Percentiles rank a stretch among this genome's conserved stretches.
phyloP scores from a whole-genome alignment of 2,113 vertebrate genomes.

The Ochotona curzoniae region DNA sequence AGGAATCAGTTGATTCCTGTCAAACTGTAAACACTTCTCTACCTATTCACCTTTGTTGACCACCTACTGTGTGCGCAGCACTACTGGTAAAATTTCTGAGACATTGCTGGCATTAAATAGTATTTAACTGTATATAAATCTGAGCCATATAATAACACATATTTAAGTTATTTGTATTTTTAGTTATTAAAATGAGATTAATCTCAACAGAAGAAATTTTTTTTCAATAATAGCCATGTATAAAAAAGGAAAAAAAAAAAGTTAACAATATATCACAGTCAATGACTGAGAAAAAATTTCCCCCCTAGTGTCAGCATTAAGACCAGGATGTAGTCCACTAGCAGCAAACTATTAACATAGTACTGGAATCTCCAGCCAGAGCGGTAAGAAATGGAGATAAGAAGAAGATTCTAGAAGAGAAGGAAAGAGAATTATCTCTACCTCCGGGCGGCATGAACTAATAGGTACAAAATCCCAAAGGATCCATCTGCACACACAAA shows the following conservation, averaged over 20 bases:
- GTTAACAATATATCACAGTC: neutral
- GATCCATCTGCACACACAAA: neutral
- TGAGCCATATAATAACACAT: slow-evolving; percentile 71
- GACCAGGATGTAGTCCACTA: neutral
- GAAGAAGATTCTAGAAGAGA: neutral
- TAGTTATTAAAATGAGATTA: slow-evolving; percentile 66
- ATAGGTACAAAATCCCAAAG: neutral
- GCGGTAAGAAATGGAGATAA: neutral
- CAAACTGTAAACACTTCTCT: slow-evolving; percentile 53
- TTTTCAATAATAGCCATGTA: neutral
- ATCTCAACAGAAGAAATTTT: neutral
- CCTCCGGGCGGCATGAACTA: neutral
- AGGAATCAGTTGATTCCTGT: neutral
- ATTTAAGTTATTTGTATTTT: slow-evolving; percentile 69
- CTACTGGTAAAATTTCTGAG: slow-evolving; percentile 61
- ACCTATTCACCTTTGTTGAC: slow-evolving; percentile 59
- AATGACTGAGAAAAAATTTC: neutral
- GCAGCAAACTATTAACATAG: neutral
- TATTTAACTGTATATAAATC: slow-evolving; percentile 57
- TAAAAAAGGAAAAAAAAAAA: neutral
- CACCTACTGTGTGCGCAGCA: slow-evolving; percentile 68
- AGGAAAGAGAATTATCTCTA: too few relatives aligned
- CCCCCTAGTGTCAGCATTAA: neutral
- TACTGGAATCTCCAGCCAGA: slow-evolving; percentile 9
- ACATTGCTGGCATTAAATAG: slow-evolving; percentile 51